A percentile compares a stretch with the other conserved stretches of the same genome.
These are phyloP conservation scores for Delichon dasypus DNA, from an alignment of 2,797 vertebrate genomes.

Conservation along the genomic window DNA sequence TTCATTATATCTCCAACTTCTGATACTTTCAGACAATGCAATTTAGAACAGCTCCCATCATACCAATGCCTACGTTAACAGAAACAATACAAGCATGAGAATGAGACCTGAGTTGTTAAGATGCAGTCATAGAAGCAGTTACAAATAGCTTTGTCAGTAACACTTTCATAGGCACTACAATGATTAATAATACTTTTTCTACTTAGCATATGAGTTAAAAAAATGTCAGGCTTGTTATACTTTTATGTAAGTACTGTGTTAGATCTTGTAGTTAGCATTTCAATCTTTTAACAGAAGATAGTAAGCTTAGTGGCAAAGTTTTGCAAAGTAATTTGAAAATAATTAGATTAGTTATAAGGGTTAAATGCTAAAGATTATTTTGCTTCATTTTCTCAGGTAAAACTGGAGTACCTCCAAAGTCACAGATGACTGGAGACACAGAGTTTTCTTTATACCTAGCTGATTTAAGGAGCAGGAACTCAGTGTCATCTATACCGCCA, in stretches of 20 bases:
- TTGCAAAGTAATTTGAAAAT: neutral
- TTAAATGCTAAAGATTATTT: slow-evolving; percentile 25
- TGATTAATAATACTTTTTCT: neutral
- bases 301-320: neutral
- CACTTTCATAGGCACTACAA: neutral
- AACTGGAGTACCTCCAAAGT: slow-evolving; percentile 83
- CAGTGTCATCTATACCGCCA: slow-evolving; percentile 82
- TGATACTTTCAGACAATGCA: neutral
- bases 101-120: neutral
- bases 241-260: neutral
- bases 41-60: neutral
- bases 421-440: slow-evolving; percentile 72
- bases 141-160: neutral
- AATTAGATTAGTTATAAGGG: no score
- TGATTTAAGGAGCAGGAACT: slow-evolving; percentile 87
- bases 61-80: neutral
- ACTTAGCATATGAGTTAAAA: neutral
- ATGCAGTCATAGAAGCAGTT: neutral
- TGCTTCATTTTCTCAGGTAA: slow-evolving; percentile 83
- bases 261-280: neutral
- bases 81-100: neutral
- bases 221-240: neutral
- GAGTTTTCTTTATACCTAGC: slow-evolving; percentile 85
- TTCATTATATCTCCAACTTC: slow-evolving; percentile 31
- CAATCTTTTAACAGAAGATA: neutral